Percentiles rank a stretch among this genome's conserved stretches.
phyloP scores from a whole-genome alignment of 2,113 vertebrate species.

The Poicephalus gulielmi region DNA sequence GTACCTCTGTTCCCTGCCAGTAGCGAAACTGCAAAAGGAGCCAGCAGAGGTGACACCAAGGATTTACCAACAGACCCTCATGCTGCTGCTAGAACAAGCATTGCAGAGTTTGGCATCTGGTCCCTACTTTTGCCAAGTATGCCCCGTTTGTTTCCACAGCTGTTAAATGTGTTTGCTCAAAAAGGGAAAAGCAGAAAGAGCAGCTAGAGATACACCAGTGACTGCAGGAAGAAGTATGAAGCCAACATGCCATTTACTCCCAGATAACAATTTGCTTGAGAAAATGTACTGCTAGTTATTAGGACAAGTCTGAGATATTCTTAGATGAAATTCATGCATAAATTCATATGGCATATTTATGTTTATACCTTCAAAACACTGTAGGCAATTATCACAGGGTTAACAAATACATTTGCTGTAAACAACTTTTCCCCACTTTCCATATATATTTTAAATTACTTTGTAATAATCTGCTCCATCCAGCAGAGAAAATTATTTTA shows the following conservation, averaged over 20 bases:
- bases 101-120: slow-evolving; percentile 72
- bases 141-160: slow-evolving; percentile 78
- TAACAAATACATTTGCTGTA: slow-evolving; percentile 47
- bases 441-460: slow-evolving; percentile 38
- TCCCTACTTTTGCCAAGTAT: slow-evolving; percentile 74
- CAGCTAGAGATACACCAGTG: slow-evolving; percentile 4
- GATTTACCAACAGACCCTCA: slow-evolving; percentile 32
- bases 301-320: slow-evolving; percentile 17
- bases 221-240: slow-evolving; percentile 40
- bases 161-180: slow-evolving; percentile 70
- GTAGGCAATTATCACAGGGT: slow-evolving; percentile 43
- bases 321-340: slow-evolving; percentile 25
- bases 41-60: slow-evolving; percentile 67
- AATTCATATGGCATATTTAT: slow-evolving; percentile 39
- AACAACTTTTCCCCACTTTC: slow-evolving; percentile 10
- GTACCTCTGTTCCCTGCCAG: slow-evolving; percentile 54
- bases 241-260: slow-evolving; percentile 48
- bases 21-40: slow-evolving; percentile 1
- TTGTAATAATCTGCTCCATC: slow-evolving; percentile 20
- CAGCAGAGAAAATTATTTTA: slow-evolving; percentile 36
- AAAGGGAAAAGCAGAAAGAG: slow-evolving; percentile 25
- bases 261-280: slow-evolving; percentile 58
- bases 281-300: slow-evolving; percentile 60
- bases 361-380: slow-evolving; percentile 46
- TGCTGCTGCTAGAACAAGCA: slow-evolving; percentile 57